Percentiles rank a stretch among this genome's conserved stretches.
Evolutionary conservation across 92 coral and sea anemone genomes (phyloP).

Genomic region (Epizoanthus ramosus): DNA sequence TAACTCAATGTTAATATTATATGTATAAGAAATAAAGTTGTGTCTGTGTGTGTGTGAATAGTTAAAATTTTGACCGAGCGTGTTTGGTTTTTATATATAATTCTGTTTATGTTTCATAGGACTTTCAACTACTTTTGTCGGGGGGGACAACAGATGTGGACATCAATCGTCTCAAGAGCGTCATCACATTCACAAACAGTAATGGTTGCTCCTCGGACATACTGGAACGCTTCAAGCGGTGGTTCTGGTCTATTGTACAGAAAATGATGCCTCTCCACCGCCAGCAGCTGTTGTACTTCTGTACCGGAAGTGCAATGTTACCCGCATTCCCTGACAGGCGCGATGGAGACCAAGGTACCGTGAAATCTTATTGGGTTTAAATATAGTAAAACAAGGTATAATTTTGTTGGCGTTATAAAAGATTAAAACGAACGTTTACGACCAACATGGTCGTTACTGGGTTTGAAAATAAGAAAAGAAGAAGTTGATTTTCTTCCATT

Average conservation of each 20-base stretch:
- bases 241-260: conserved; percentile 96
- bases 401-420: no score
- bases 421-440: no score
- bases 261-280: conserved; percentile 92
- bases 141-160: conserved; percentile 95
- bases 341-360: conserved; percentile 87
- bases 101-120: conserved; percentile 41
- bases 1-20: no score
- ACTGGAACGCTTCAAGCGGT: conserved; percentile 84
- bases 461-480: no score
- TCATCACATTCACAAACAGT: conserved; percentile 86
- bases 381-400: no score
- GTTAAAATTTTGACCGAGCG: no score
- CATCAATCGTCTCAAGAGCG: conserved; percentile 77
- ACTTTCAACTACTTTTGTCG: conserved; percentile 80
- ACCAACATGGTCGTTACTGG: no score
- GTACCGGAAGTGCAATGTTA: conserved; percentile 90
- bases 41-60: no score
- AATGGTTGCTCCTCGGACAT: conserved; percentile 91
- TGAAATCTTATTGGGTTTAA: no score
- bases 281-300: conserved; percentile 86
- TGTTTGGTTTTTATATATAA: no score
- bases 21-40: no score
- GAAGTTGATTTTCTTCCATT: no score
- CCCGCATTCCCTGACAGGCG: conserved; percentile 88